phyloP scores from a whole-genome alignment of 2,888 invertebrate species.

The Caenorhabditis doughertyi region DNA sequence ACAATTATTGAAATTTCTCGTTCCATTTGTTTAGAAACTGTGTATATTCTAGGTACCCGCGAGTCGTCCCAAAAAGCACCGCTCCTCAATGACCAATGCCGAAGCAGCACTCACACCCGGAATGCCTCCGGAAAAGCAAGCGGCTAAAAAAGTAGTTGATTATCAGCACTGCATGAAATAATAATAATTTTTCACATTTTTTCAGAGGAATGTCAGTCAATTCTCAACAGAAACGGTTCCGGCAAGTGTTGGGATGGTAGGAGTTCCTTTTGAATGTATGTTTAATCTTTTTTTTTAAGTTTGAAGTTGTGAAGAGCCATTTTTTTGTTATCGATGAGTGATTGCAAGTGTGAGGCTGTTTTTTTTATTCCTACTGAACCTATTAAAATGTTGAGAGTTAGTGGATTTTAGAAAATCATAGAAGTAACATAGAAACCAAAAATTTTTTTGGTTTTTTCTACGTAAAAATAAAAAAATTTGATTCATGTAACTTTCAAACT shows the following conservation, averaged over 20 bases:
- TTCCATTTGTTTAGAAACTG: not conserved
- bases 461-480: no score
- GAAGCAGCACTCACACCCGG: constrained; percentile 34
- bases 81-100: constrained; percentile 33
- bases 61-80: constrained; percentile 51
- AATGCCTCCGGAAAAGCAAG: constrained; percentile 40
- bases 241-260: not conserved
- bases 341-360: no score
- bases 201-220: constrained; percentile 27
- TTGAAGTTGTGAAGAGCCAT: no score
- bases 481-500: no score
- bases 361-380: no score
- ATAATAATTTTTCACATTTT: not conserved
- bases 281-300: constrained; percentile 1
- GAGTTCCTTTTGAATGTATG: constrained; percentile 16
- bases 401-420: no score
- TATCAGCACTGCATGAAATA: not conserved
- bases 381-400: no score
- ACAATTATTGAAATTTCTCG: not conserved
- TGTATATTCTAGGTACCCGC: not conserved
- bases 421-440: no score
- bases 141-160: constrained; percentile 15
- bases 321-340: no score
- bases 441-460: no score
- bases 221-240: not conserved